phyloP scores from a whole-genome alignment of 2,888 invertebrate species.

The Kuschelorhynchus macadamiae region DNA sequence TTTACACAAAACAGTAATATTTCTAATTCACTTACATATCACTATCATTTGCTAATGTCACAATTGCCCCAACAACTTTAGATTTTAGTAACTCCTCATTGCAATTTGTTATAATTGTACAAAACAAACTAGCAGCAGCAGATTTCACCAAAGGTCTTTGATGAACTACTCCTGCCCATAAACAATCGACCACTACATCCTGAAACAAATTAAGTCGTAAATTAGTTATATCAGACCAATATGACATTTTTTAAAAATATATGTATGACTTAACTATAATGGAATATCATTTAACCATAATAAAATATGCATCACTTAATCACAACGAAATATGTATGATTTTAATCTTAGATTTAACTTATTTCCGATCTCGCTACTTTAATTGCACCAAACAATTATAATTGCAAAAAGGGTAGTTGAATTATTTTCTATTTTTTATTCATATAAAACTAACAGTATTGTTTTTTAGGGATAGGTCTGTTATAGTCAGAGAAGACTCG shows the following conservation, averaged over 20 bases:
- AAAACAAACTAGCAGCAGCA: slow-evolving; percentile 75
- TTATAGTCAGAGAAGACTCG: no score
- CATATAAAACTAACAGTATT: no score
- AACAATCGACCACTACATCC: slow-evolving; percentile 72
- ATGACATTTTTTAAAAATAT: background rate
- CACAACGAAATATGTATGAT: no score
- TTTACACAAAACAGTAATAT: no score
- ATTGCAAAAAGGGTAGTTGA: no score
- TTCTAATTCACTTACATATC: slow-evolving; percentile 76
- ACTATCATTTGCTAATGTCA: slow-evolving; percentile 78
- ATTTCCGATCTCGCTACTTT: no score
- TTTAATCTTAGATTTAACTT: no score
- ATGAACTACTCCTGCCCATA: slow-evolving; percentile 80
- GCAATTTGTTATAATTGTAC: slow-evolving; percentile 71
- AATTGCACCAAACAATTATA: no score
- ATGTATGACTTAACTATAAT: background rate
- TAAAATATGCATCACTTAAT: no score
- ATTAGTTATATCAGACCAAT: background rate
- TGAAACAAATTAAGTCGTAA: slow-evolving; percentile 11
- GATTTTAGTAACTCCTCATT: slow-evolving; percentile 72
- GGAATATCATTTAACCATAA: background rate
- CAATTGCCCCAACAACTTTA: slow-evolving; percentile 78
- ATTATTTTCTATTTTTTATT: no score
- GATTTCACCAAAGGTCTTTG: slow-evolving; percentile 74
- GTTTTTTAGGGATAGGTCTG: no score